Evolutionary conservation across 2,888 invertebrate genomes (phyloP).

Genomic region (Theristus sp.): DNA sequence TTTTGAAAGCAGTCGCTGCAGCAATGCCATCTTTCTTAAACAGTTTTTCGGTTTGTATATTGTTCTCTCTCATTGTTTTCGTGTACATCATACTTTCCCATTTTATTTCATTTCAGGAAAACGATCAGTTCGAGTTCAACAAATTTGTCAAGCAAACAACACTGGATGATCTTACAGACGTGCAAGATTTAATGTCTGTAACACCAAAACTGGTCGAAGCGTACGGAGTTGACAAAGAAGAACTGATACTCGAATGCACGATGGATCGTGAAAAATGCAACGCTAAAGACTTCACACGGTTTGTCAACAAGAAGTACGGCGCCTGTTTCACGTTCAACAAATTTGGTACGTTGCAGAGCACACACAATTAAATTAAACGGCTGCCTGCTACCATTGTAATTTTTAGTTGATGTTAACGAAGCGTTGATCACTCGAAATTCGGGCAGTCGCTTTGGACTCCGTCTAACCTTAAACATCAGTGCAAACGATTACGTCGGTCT

Average conservation of each 20-base stretch:
- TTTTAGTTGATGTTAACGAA: too few relatives aligned
- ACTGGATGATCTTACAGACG: background rate
- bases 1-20: too few relatives aligned
- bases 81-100: too few relatives aligned
- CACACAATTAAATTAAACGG: too few relatives aligned
- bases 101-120: too few relatives aligned
- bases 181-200: background rate
- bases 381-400: too few relatives aligned
- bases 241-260: background rate
- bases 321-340: background rate
- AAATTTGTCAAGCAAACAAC: background rate
- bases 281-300: background rate
- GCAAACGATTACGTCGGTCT: background rate
- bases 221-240: background rate
- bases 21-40: too few relatives aligned
- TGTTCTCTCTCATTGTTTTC: too few relatives aligned
- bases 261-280: background rate
- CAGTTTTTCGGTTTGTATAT: too few relatives aligned
- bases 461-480: background rate
- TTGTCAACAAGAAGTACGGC: background rate
- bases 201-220: background rate
- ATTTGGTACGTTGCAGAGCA: too few relatives aligned
- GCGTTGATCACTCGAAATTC: background rate
- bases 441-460: background rate
- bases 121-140: too few relatives aligned